Evolutionary conservation across 35 echinoderm and acorn worm genomes (phyloP), one percentile per base, ranked within the genome.

Genomic region (Holothuria glaberrima): DNA sequence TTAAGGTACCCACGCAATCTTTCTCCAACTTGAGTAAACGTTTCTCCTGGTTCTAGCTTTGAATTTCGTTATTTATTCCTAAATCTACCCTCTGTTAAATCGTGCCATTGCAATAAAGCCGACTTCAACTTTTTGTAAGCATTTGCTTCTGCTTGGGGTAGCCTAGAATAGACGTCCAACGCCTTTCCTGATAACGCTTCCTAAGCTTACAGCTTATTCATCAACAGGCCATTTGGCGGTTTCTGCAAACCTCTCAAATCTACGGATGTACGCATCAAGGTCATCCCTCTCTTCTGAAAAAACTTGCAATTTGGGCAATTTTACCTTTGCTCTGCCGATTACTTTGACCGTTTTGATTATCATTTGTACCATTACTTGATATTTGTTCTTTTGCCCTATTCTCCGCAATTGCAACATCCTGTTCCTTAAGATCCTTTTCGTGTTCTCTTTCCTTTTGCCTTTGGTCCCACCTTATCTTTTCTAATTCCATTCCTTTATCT

Each of bases 181-280:
- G 71, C 71, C 36, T 36, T 28, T 20, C 28, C 71, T 31, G 71
- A 31, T 44, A 75, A 75, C 21, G 7, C 10, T 19, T 25, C 62
- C 28, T 66, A 66, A 20, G 62, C 33, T 71, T 18, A 65, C 73
- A 38, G 90, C 90, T 64, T 80, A 92, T 9, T 60, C 46, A 6
- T 50, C 68, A 18, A 75, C 31, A 9, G 63, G 68, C 90, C 80
- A 86, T 30, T 60, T 52, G 9, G 25, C 60, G 6, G 30, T 33
- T 31, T 31, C 38, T 30, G 90, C 90, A 86, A 86, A 86, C 30
- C 80, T 69, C 28, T 92, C 90, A 92, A 92, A 92, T 59, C 82
- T 59, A 34, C n/a, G 20, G 6, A 92, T 21, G 45, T 92, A 92
- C 5, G 65, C 80, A 45, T 92, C 80, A 45, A 92, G 27, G 24